Conservation (phyloP, 1,140 invertebrate genomes). For the Aphelenchoides fujianensis region DNA sequence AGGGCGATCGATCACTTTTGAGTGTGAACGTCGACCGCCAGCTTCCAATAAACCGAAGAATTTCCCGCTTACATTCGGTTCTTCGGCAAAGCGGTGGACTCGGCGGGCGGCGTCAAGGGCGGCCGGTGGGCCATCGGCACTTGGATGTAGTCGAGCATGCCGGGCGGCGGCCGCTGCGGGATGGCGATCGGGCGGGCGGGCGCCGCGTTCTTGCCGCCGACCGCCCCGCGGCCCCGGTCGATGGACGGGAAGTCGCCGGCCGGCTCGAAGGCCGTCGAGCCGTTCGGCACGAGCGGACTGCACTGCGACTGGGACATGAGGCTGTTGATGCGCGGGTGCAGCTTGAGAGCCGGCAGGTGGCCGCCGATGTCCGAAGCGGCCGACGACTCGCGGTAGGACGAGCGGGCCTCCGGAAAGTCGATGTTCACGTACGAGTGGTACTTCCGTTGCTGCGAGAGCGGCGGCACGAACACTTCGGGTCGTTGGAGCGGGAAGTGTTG, state of each 20-base stretch:
- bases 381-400: not conserved
- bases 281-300: not conserved
- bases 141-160: slow-evolving; percentile 15
- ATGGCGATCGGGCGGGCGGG: slow-evolving; percentile 17
- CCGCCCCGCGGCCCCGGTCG: not conserved
- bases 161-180: not conserved
- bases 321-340: not conserved
- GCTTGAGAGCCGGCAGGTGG: not conserved
- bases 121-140: slow-evolving; percentile 2
- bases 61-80: slow-evolving; percentile 4
- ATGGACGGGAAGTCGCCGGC: slow-evolving; percentile 18
- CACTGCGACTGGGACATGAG: not conserved
- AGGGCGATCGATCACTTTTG: too few species aligned
- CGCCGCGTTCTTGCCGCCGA: too few species aligned
- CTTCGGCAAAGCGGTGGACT: not conserved
- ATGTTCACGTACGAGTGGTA: slow-evolving; percentile 52
- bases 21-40: too few species aligned
- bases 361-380: slow-evolving; percentile 9
- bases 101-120: not conserved
- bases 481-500: not conserved
- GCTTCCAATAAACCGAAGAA: too few species aligned
- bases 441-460: slow-evolving; percentile 25
- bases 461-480: not conserved
- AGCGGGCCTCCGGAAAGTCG: slow-evolving; percentile 28
- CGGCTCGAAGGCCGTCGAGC: slow-evolving; percentile 9